phyloP scores from a whole-genome alignment of 64 coral and sea anemone genomes.

The Trachythela sp. region DNA sequence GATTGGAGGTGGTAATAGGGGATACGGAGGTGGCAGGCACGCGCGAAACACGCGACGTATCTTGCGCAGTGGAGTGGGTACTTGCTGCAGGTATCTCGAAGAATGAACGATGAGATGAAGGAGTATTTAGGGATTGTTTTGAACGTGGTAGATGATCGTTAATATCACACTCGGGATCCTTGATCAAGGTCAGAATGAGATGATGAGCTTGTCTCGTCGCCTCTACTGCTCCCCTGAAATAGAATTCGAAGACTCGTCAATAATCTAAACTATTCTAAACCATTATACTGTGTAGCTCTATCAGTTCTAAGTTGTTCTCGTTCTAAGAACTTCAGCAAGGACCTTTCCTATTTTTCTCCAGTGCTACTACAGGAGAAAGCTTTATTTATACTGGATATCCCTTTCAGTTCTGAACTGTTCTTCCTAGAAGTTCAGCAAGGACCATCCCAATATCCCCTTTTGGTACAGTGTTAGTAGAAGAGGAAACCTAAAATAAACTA shows the following conservation, averaged over 20 bases:
- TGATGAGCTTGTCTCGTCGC: slow-evolving; percentile 3
- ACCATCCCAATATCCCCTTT: too few species aligned
- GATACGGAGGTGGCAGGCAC: not conserved
- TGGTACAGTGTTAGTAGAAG: too few species aligned
- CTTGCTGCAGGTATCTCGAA: not conserved
- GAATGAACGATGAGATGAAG: not conserved
- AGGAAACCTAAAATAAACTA: too few species aligned
- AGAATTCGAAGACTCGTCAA: not conserved
- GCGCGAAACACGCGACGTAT: not conserved
- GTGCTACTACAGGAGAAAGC: too few species aligned
- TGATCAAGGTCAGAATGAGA: slow-evolving; percentile 82
- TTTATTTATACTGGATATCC: too few species aligned
- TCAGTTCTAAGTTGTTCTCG: too few species aligned
- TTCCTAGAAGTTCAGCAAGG: too few species aligned
- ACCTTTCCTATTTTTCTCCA: too few species aligned
- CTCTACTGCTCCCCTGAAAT: not conserved
- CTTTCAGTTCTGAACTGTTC: too few species aligned
- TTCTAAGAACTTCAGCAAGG: too few species aligned
- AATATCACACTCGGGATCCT: slow-evolving; percentile 97
- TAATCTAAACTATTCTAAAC: too few species aligned
- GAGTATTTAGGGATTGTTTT: slow-evolving; percentile 33
- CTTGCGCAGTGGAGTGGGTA: not conserved
- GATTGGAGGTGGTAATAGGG: not conserved
- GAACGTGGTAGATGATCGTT: slow-evolving; percentile 92
- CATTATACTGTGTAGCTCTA: not conserved